A percentile compares a stretch with the other conserved stretches of the same genome.
Evolutionary conservation across 2,113 vertebrate genomes (phyloP).

Genomic region (Rhinoderma darwinii): DNA sequence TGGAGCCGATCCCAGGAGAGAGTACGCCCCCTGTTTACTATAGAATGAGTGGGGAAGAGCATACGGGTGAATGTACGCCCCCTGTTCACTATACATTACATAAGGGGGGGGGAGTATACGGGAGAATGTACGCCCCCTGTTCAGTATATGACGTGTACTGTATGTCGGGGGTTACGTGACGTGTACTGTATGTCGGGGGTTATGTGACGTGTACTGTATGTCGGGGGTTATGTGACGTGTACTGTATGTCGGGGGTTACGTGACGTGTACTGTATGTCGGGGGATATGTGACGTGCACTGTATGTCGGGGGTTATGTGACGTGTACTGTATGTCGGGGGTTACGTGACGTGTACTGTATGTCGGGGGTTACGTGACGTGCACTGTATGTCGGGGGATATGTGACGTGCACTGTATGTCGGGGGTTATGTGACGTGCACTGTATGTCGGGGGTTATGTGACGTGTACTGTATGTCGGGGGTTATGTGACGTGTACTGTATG

Average conservation of each 20-base stretch:
- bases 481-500: background rate
- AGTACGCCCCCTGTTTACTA: constrained; percentile 70
- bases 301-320: background rate
- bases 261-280: background rate
- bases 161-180: background rate
- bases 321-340: background rate
- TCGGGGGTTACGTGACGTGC: background rate
- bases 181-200: background rate
- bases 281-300: background rate
- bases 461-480: background rate
- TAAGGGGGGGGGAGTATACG: no score
- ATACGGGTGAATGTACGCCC: background rate
- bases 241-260: background rate
- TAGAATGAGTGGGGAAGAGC: background rate
- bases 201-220: background rate
- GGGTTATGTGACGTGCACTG: background rate
- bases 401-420: background rate
- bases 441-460: background rate
- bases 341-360: background rate
- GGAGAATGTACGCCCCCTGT: background rate
- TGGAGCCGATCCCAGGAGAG: constrained; percentile 97
- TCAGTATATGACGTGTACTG: background rate
- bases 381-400: background rate
- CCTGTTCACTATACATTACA: background rate
- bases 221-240: background rate